A percentile compares a stretch with the other conserved stretches of the same genome.
phyloP scores from a whole-genome alignment of 2,888 invertebrate genomes.

The Syrista parreyssii region DNA sequence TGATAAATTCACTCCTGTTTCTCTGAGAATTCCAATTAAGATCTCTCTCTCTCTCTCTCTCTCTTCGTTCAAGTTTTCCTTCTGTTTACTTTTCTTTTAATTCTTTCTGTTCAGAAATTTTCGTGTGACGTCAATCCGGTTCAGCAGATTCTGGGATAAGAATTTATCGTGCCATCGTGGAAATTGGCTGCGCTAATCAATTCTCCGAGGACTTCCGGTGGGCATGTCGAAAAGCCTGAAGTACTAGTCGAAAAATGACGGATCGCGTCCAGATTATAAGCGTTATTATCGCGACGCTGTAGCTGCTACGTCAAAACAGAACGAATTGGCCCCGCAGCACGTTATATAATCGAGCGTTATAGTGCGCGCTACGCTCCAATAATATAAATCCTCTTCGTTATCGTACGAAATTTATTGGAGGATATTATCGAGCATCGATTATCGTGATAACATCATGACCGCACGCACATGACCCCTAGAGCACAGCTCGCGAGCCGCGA shows the following conservation, averaged over 20 bases:
- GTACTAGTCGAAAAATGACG: background rate
- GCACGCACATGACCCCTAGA: conserved; percentile 45
- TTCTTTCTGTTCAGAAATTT: background rate
- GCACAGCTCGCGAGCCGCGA: conserved; percentile 20
- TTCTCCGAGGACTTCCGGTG: background rate
- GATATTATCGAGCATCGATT: conserved; percentile 64
- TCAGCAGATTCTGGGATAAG: background rate
- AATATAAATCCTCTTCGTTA: conserved; percentile 62
- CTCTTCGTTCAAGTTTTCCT: background rate
- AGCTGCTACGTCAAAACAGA: conserved; percentile 33
- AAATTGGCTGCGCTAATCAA: background rate
- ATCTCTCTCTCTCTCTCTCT: no score
- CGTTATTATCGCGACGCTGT: background rate
- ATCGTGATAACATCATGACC: conserved; percentile 60
- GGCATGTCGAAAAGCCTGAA: background rate
- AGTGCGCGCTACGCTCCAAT: conserved; percentile 44
- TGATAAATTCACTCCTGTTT: background rate
- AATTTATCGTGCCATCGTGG: background rate
- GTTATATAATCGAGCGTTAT: conserved; percentile 48
- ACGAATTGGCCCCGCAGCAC: conserved; percentile 55
- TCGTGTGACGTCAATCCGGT: background rate
- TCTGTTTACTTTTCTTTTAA: background rate
- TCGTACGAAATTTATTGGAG: conserved; percentile 60
- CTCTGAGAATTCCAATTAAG: background rate
- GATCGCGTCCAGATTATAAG: background rate